Conservation (phyloP, 2,888 invertebrate species). For the Zygogramma bicolorata region DNA sequence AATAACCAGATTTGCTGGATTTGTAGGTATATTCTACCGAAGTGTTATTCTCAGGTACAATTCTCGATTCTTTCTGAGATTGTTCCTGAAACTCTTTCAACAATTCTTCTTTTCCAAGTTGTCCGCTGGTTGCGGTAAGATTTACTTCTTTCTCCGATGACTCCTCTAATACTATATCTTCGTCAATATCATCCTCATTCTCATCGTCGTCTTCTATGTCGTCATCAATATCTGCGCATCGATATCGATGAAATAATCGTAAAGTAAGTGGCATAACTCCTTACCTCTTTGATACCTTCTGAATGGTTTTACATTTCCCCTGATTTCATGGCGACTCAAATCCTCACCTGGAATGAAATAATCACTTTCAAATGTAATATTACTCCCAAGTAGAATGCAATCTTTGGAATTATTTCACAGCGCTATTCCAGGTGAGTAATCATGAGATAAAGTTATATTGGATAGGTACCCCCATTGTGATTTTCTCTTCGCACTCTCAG, state of each 20-base stretch:
- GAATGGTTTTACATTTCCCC: neutral
- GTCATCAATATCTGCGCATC: slow-evolving; percentile 17
- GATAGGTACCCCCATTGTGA: neutral
- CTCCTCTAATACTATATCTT: slow-evolving; percentile 37
- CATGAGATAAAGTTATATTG: too few relatives aligned
- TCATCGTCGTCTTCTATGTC: slow-evolving; percentile 37
- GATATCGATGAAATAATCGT: neutral
- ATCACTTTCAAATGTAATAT: neutral
- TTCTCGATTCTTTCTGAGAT: neutral
- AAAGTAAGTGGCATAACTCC: neutral
- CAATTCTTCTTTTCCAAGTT: slow-evolving; percentile 30
- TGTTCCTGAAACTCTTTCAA: slow-evolving; percentile 20
- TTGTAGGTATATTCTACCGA: too few relatives aligned
- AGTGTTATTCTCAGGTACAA: slow-evolving; percentile 14
- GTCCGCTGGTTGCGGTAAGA: slow-evolving; percentile 13
- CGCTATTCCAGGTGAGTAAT: neutral
- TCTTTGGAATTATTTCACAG: neutral
- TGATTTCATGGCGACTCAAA: neutral
- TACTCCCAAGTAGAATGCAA: neutral
- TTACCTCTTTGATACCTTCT: slow-evolving; percentile 2
- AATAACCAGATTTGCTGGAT: too few relatives aligned
- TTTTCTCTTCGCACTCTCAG: too few relatives aligned
- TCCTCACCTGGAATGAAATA: neutral
- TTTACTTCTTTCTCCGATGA: slow-evolving; percentile 19
- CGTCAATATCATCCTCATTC: slow-evolving; percentile 37